phyloP scores from a whole-genome alignment of 2,797 vertebrate species.

The Tolypeutes matacus region DNA sequence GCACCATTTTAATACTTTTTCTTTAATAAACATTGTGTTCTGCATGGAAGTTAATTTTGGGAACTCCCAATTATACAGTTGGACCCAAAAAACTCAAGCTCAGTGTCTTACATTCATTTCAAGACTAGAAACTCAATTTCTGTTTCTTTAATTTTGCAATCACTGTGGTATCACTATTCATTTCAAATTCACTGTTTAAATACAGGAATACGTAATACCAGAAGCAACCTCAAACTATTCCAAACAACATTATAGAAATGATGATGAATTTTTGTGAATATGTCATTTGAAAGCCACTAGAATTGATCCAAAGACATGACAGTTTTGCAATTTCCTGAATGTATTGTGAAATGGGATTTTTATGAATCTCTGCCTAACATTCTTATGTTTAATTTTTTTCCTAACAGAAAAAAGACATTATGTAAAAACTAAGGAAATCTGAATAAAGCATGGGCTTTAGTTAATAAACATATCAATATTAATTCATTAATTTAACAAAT shows the following conservation, averaged over 20 bases:
- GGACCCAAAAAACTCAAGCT: not conserved
- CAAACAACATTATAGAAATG: not conserved
- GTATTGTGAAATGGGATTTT: not conserved
- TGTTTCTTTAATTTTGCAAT: not conserved
- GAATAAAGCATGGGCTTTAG: not conserved
- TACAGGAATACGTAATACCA: not conserved
- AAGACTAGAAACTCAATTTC: not conserved
- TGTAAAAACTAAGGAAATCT: not conserved
- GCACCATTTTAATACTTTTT: not conserved
- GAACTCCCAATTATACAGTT: not conserved
- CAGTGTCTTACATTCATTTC: not conserved
- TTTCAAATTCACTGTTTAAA: not conserved
- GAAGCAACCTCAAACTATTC: not conserved
- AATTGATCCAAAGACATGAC: not conserved
- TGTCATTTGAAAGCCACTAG: not conserved
- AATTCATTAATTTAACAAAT: not conserved
- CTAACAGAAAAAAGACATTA: not conserved
- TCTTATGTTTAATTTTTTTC: not conserved
- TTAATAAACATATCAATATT: not conserved
- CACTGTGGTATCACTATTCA: not conserved
- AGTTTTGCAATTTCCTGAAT: conserved; percentile 38
- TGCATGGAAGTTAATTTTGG: not conserved
- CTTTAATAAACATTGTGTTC: conserved; percentile 10
- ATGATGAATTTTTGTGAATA: not conserved
- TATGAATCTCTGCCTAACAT: not conserved